A percentile compares a stretch with the other conserved stretches of the same genome.
These are phyloP conservation scores for Acyrthosiphon pisum DNA, from an alignment of 1,140 invertebrate species.

Conservation along the genomic window DNA sequence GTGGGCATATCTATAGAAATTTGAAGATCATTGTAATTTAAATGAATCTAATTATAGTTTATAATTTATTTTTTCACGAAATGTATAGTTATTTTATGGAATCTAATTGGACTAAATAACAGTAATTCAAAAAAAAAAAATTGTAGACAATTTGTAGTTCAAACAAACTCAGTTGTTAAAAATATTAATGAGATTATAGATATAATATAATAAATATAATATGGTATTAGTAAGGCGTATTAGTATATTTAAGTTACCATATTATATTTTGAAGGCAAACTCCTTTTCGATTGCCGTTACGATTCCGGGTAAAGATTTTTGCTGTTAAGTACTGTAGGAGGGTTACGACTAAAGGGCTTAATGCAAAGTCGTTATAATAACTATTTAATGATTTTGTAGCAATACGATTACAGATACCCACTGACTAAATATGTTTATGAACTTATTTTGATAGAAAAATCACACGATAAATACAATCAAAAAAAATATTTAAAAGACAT, in stretches of 20 bases:
- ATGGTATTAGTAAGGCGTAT: background rate
- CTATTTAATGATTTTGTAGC: background rate
- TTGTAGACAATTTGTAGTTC: background rate
- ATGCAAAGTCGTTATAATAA: background rate
- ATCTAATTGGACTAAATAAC: background rate
- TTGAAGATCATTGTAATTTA: too few species aligned
- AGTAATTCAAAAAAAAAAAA: background rate
- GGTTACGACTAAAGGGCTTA: background rate
- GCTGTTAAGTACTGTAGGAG: background rate
- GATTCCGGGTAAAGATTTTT: background rate
- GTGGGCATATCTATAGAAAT: too few species aligned
- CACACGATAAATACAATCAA: too few species aligned
- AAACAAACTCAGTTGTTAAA: background rate
- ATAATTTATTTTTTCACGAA: background rate
- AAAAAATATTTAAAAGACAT: background rate
- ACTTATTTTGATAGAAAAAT: background rate
- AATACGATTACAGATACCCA: background rate
- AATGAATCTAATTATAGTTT: too few species aligned
- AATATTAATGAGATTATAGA: background rate
- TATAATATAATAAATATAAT: background rate
- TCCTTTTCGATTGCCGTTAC: background rate
- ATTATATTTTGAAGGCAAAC: constrained; percentile 4
- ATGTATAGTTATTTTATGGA: background rate
- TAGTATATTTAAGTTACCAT: background rate
- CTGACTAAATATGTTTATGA: background rate